A percentile compares a stretch with the other conserved stretches of the same genome.
Evolutionary conservation across 2,113 vertebrate genomes (phyloP).

Genomic region (Larimichthys crocea): DNA sequence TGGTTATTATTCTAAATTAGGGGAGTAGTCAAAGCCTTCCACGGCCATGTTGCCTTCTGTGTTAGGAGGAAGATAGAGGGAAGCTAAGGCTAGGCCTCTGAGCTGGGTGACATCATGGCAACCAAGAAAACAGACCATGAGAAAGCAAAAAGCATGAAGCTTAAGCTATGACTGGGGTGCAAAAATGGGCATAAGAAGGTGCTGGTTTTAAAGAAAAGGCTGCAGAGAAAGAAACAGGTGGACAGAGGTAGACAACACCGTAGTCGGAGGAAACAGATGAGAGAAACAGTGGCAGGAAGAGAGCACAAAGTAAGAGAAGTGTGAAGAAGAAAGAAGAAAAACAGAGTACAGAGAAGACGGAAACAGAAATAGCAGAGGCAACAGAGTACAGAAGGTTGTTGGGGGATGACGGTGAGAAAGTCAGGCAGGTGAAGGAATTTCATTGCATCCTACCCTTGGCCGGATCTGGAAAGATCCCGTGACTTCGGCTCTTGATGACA

Average conservation of each 20-base stretch:
- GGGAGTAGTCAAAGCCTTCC: constrained; percentile 77
- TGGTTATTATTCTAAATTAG: constrained; percentile 25
- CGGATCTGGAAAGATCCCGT: constrained; percentile 97
- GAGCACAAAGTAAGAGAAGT: constrained; percentile 10
- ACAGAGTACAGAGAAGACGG: constrained; percentile 15
- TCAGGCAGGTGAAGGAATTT: constrained; percentile 37
- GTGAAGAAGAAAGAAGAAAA: constrained; percentile 1
- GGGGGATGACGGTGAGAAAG: constrained; percentile 27
- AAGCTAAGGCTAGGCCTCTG: constrained; percentile 65
- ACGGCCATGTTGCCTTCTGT: constrained; percentile 62
- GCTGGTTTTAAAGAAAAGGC: constrained; percentile 18
- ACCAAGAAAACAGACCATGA: constrained; percentile 74
- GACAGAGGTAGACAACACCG: constrained; percentile 29
- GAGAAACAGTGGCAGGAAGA: constrained; percentile 31
- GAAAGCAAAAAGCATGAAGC: constrained; percentile 80
- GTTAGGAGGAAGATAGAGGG: constrained; percentile 49
- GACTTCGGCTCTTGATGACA: constrained; percentile 98
- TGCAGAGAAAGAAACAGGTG: constrained; percentile 34
- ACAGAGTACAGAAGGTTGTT: constrained; percentile 32
- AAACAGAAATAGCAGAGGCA: constrained; percentile 16
- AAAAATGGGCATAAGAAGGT: constrained; percentile 49
- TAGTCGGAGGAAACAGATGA: neutral
- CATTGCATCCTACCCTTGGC: constrained; percentile 91
- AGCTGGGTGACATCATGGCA: constrained; percentile 69
- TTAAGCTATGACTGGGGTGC: constrained; percentile 73